phyloP scores from a whole-genome alignment of 2,888 invertebrate species.

The Lordiphosa fenestrarum region DNA sequence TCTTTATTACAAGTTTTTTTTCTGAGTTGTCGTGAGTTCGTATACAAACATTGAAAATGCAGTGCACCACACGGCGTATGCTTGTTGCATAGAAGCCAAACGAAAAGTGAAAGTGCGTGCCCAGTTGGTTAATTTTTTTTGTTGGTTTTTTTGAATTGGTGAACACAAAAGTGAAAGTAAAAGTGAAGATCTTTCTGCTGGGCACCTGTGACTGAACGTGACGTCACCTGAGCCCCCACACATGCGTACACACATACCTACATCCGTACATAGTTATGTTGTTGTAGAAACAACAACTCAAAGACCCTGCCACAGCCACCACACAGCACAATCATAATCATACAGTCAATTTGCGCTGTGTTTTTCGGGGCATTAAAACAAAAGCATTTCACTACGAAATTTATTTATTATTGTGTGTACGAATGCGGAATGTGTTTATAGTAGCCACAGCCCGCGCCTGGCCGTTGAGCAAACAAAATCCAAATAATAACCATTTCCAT shows the following conservation, averaged over 20 bases:
- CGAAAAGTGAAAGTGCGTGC: constrained; percentile 35
- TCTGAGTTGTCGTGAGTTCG: constrained; percentile 7
- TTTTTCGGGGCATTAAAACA: constrained; percentile 74
- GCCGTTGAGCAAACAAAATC: not conserved
- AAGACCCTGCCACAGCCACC: constrained; percentile 32
- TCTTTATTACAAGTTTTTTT: constrained; percentile 18
- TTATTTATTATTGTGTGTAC: constrained; percentile 57
- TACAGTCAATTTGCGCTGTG: constrained; percentile 72
- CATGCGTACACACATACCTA: too few relatives aligned
- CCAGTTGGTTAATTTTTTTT: not conserved
- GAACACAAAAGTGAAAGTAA: constrained; percentile 15
- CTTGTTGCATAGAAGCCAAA: constrained; percentile 35
- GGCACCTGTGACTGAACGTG: constrained; percentile 30
- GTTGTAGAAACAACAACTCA: not conserved
- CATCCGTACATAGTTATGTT: not conserved
- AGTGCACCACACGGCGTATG: constrained; percentile 53
- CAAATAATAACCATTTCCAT: constrained; percentile 8
- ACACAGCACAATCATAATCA: constrained; percentile 66
- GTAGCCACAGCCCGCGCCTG: constrained; percentile 26
- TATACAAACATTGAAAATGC: constrained; percentile 12
- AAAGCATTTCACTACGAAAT: constrained; percentile 69
- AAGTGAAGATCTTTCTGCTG: constrained; percentile 3
- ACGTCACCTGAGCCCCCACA: constrained; percentile 42
- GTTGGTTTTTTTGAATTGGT: constrained; percentile 7
- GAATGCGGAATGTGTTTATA: constrained; percentile 67